Conservation (phyloP, 2,113 vertebrate genomes). For the Tragelaphus imberbis region DNA sequence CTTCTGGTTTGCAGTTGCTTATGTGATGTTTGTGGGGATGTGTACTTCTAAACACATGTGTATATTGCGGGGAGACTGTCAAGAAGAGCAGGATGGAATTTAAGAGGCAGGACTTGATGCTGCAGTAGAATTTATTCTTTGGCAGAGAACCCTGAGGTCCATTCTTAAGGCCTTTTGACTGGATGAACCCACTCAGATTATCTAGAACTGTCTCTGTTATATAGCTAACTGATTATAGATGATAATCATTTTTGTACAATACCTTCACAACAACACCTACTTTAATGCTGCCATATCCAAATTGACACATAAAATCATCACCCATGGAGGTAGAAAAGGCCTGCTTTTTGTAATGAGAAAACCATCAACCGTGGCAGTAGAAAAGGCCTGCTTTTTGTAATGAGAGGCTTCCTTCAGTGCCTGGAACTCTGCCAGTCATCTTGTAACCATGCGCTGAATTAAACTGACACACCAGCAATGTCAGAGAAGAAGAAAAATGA, state of each 20-base stretch:
- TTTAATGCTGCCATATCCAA: neutral
- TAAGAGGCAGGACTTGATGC: neutral
- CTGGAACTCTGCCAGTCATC: neutral
- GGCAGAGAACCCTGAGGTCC: neutral
- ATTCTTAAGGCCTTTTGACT: neutral
- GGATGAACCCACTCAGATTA: neutral
- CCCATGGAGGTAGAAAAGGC: neutral
- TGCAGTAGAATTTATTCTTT: neutral
- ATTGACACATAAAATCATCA: neutral
- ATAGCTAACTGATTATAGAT: neutral
- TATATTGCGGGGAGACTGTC: neutral
- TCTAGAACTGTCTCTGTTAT: neutral
- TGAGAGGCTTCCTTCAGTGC: neutral
- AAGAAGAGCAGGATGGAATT: neutral
- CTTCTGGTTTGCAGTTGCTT: neutral
- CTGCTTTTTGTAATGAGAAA: neutral
- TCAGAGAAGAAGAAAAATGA: neutral
- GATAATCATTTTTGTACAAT: neutral
- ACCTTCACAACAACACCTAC: neutral
- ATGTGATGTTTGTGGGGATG: neutral
- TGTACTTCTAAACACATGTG: neutral
- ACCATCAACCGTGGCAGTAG: rapidly evolving
- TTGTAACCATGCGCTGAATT: neutral
- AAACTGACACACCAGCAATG: neutral
- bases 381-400: neutral